A percentile compares a stretch with the other conserved stretches of the same genome.
Conservation (phyloP, 2,113 vertebrate genomes). For the Ictidomys tridecemlineatus region DNA sequence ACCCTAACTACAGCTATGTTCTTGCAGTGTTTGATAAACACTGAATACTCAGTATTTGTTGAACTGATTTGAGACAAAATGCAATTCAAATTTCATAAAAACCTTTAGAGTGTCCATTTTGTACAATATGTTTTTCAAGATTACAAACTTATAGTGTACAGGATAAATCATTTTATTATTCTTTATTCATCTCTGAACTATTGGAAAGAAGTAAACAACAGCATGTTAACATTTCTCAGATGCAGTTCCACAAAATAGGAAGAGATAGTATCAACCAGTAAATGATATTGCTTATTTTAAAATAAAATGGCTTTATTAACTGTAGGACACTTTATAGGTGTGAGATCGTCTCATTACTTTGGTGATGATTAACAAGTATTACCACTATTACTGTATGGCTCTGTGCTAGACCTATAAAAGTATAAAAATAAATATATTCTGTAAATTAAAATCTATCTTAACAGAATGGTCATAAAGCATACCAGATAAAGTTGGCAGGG, state of each 20-base stretch:
- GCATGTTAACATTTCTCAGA: neutral
- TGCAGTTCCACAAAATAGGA: neutral
- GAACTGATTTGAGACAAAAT: neutral
- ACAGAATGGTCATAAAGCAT: neutral
- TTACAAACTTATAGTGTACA: neutral
- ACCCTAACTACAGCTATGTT: neutral
- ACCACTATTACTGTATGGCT: neutral
- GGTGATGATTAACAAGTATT: neutral
- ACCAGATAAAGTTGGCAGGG: neutral
- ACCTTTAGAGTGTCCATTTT: neutral
- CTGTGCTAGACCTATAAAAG: neutral
- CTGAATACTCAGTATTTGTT: conserved; percentile 22
- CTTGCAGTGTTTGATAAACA: neutral
- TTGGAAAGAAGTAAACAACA: conserved; percentile 13
- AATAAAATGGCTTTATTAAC: neutral
- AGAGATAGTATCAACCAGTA: neutral
- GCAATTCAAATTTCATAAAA: conserved; percentile 9
- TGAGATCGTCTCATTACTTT: neutral
- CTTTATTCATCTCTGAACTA: neutral
- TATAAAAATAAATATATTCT: conserved; percentile 4
- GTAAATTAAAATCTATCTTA: conserved; percentile 23
- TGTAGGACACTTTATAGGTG: neutral
- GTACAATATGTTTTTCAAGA: neutral
- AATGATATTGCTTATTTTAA: neutral
- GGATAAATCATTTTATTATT: conserved; percentile 24